A percentile compares a stretch with the other conserved stretches of the same genome.
These are phyloP conservation scores for Onchidella celtica DNA, from an alignment of 2,888 invertebrate genomes.

Conservation along the genomic window DNA sequence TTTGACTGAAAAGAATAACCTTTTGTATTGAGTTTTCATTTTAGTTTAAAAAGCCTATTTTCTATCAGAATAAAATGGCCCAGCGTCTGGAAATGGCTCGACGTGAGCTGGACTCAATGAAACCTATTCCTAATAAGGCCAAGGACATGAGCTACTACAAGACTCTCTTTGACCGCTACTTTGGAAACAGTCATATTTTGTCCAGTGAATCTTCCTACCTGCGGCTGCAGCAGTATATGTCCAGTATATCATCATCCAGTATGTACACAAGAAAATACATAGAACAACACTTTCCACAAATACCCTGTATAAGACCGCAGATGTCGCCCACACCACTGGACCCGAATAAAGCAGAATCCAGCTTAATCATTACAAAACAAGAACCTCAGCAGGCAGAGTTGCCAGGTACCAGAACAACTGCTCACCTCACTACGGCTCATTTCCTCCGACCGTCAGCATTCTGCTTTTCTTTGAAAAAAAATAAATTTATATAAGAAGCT, in stretches of 20 bases:
- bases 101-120: constrained; percentile 43
- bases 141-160: constrained; percentile 75
- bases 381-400: constrained; percentile 23
- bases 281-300: constrained; percentile 38
- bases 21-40: too few species aligned
- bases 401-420: not conserved
- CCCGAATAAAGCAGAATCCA: too few species aligned
- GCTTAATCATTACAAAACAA: not conserved
- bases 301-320: constrained; percentile 24
- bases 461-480: not conserved
- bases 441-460: not conserved
- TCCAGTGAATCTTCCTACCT: constrained; percentile 61
- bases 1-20: too few species aligned
- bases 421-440: not conserved
- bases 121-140: constrained; percentile 62
- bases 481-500: constrained; percentile 20
- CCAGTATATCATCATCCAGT: constrained; percentile 7
- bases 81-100: constrained; percentile 43
- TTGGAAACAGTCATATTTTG: constrained; percentile 72
- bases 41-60: constrained; percentile 30
- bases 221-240: constrained; percentile 42
- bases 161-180: constrained; percentile 74
- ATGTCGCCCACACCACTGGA: constrained; percentile 4
- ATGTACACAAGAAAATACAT: not conserved
- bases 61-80: constrained; percentile 42